phyloP scores from a whole-genome alignment of 2,797 vertebrate genomes.

The Peromyscus melanophrys region DNA sequence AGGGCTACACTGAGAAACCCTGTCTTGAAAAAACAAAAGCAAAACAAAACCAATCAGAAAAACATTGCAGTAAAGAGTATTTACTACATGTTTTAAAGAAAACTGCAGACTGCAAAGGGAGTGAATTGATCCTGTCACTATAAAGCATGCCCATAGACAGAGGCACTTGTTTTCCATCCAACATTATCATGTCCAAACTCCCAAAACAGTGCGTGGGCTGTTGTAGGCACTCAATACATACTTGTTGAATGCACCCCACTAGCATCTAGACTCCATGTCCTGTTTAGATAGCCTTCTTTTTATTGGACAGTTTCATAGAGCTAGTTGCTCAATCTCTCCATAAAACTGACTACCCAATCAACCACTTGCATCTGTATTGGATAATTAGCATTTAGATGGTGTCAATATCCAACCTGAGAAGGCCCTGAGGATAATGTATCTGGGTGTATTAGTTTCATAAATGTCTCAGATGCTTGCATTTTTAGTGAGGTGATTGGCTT shows the following conservation, averaged over 20 bases:
- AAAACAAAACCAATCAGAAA: background rate
- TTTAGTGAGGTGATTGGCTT: conserved; percentile 16
- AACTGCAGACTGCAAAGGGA: conserved; percentile 45
- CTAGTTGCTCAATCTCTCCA: background rate
- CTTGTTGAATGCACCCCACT: background rate
- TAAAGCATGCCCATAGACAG: background rate
- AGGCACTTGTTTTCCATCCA: background rate
- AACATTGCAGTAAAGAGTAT: background rate
- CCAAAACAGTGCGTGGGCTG: background rate
- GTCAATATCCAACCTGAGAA: background rate
- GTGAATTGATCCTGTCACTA: background rate
- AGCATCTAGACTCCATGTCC: background rate
- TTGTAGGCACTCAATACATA: background rate
- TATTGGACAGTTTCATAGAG: background rate
- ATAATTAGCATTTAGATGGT: conserved; percentile 5
- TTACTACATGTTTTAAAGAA: conserved; percentile 29
- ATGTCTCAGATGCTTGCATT: background rate
- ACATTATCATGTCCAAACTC: background rate
- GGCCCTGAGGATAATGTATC: background rate
- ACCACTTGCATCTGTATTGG: background rate
- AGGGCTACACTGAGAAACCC: background rate
- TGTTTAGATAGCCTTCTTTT: background rate
- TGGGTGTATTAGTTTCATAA: background rate
- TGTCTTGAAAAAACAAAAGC: background rate
- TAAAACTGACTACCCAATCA: background rate